Evolutionary conservation across 2,113 vertebrate species (phyloP), one percentile per base, ranked within the genome.

Genomic region (Rissa tridactyla): DNA sequence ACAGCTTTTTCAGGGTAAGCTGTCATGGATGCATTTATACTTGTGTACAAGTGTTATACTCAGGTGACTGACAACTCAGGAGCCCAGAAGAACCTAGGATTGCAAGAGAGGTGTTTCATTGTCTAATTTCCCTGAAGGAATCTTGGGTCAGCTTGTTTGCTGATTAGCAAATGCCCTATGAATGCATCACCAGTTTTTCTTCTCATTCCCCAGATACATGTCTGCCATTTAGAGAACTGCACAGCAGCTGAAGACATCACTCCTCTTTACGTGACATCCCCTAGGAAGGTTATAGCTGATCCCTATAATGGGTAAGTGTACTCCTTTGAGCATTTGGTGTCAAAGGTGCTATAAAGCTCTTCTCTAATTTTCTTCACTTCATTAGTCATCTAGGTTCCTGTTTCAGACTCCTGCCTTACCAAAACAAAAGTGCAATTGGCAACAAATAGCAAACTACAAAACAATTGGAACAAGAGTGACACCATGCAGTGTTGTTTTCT

Each of bases 291-390:
- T 86, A 86, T 97, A 90, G 98, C 89, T 88, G 98, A 98, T 97
- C 97, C 98, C 6, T 98, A 98, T 75, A 98, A 98, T 65, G 98
- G 98, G 98, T 98, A 92, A 97, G 97, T 64, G 69, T 84, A 27
- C 46, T 81, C 20, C 57, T 81, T 66, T 85, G 61, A 51, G 38
- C n/a, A 21, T 17, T 66, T 85, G 16, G 40, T 92, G 73, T 71
- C 91, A 95, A 92, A 77, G 66, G 58, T 82, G 36, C 54, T 80
- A 9, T 85, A 92, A 82, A 87, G 32, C 46, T 87, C 18, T 42
- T 88, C 42, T 77, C 49, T 79, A 15, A 73, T 90, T 73, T 72
- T 90, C 54, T 89, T 66, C 68, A 44, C 36, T 83, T 88, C 61
- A n/a, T 77, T 95, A 66, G 54, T 82, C 46, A 95, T 87, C 46